Conservation (phyloP, 1,140 invertebrate species). For the Euglossa dilemma region DNA sequence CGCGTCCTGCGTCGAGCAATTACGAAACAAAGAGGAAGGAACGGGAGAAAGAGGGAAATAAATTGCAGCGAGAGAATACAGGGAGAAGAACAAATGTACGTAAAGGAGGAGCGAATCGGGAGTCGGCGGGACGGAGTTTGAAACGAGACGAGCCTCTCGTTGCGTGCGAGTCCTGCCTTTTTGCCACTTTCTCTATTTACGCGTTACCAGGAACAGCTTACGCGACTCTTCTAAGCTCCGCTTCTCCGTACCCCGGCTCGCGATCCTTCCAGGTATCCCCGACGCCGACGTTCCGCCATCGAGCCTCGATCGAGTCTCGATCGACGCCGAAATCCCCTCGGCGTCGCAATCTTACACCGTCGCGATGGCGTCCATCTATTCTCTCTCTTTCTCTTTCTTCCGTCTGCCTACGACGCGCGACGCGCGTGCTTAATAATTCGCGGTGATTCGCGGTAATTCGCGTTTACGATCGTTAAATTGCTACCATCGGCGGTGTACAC, state of each 20-base stretch:
- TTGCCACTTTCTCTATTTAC: slow-evolving; percentile 20
- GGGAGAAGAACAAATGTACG: background rate
- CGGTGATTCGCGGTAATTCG: background rate
- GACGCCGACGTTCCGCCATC: background rate
- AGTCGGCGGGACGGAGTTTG: background rate
- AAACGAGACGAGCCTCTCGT: background rate
- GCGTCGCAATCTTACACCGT: too few species aligned
- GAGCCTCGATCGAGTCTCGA: background rate
- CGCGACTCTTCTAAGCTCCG: background rate
- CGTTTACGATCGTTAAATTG: background rate
- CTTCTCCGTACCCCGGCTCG: background rate
- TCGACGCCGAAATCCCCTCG: too few species aligned
- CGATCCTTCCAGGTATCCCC: background rate
- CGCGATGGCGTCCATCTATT: too few species aligned
- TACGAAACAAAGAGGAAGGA: slow-evolving; percentile 33
- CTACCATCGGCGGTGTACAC: background rate
- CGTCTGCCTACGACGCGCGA: too few species aligned
- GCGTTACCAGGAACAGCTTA: background rate
- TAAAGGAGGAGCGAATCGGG: background rate
- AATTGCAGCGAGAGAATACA: background rate
- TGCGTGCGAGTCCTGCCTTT: slow-evolving; percentile 9
- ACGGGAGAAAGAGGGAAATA: background rate
- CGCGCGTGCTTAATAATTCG: background rate
- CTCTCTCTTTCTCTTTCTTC: too few species aligned
- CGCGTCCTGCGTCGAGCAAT: slow-evolving; percentile 2